These are phyloP conservation scores for Turritopsis dohrnii DNA, from an alignment of 30 jellyfish, hydroid and myxozoan species.

Conservation along the genomic window DNA sequence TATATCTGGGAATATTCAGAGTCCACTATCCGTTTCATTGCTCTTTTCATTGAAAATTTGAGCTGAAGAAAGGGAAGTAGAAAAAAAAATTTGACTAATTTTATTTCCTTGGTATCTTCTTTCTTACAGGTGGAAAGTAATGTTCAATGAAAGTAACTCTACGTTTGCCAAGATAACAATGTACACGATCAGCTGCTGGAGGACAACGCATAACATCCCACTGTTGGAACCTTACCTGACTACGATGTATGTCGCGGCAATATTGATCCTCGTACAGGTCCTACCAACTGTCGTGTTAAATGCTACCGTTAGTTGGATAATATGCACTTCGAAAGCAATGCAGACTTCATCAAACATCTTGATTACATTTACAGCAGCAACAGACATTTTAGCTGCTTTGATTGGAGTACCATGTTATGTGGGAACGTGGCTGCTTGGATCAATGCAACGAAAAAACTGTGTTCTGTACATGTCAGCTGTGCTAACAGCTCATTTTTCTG, in stretches of 20 bases:
- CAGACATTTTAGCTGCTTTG: slow-evolving; percentile 9
- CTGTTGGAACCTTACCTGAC: background rate
- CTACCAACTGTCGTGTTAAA: slow-evolving; percentile 19
- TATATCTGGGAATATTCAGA: too few species aligned
- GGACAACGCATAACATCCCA: background rate
- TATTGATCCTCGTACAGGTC: background rate
- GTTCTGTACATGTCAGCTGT: slow-evolving; percentile 12
- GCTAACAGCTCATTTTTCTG: background rate
- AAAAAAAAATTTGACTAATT: too few species aligned
- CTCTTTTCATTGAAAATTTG: too few species aligned
- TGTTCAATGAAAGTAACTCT: background rate
- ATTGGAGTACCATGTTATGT: slow-evolving; percentile 7
- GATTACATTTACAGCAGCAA: background rate
- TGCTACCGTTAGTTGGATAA: background rate
- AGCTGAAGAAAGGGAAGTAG: too few species aligned
- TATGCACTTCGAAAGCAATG: slow-evolving; percentile 6
- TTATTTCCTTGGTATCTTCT: too few species aligned
- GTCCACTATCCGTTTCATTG: too few species aligned
- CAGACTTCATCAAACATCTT: slow-evolving; percentile 18
- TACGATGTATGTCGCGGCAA: background rate
- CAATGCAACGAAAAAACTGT: background rate
- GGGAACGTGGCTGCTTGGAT: background rate
- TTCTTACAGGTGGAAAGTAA: background rate
- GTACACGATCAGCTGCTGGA: background rate
- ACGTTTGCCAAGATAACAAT: background rate